Percentiles rank a stretch among this genome's conserved stretches.
Evolutionary conservation across 2,888 invertebrate species (phyloP).

Genomic region (Pristionchus arcanus): DNA sequence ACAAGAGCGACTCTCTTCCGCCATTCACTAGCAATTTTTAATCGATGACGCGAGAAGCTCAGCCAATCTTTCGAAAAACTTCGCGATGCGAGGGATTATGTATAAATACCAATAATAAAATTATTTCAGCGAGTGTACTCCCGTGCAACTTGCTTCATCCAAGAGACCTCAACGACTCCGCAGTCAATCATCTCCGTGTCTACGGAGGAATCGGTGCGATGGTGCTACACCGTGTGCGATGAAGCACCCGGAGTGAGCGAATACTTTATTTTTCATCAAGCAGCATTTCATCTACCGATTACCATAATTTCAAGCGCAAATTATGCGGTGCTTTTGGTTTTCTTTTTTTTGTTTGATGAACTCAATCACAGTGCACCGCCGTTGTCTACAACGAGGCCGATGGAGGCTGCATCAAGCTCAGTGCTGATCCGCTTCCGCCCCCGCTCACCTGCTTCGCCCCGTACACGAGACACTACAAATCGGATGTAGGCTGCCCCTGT

Average conservation of each 20-base stretch:
- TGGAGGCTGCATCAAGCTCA: background rate
- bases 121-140: background rate
- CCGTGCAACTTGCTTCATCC: background rate
- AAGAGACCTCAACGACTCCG: background rate
- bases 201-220: background rate
- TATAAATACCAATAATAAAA: no score
- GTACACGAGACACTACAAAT: background rate
- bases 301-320: no score
- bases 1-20: no score
- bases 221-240: slow-evolving; percentile 12
- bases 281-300: no score
- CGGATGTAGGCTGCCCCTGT: background rate
- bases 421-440: background rate
- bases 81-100: no score
- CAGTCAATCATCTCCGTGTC: background rate
- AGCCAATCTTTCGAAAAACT: no score
- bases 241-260: background rate
- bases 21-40: no score
- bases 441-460: background rate
- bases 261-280: no score
- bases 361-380: background rate
- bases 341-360: no score
- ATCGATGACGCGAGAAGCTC: no score
- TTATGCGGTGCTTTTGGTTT: no score
- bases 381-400: slow-evolving; percentile 2